Evolutionary conservation across 2,888 invertebrate genomes (phyloP).

Genomic region (Xanthorhoe designata): DNA sequence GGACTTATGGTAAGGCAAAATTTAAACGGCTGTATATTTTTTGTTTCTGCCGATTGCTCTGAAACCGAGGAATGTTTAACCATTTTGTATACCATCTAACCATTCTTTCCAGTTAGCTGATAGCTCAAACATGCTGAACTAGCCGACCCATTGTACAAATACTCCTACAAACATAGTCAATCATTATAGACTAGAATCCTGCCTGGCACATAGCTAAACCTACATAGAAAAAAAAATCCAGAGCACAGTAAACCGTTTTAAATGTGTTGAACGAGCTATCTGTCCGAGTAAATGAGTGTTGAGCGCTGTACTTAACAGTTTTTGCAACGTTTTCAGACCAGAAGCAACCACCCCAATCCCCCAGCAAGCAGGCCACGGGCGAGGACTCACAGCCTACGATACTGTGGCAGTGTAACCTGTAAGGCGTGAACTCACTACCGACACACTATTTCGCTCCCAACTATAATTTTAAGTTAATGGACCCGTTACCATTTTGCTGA

Average conservation of each 20-base stretch:
- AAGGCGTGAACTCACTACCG: slow-evolving; percentile 71
- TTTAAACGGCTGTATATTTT: slow-evolving; percentile 52
- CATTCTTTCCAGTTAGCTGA: slow-evolving; percentile 34
- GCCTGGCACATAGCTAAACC: slow-evolving; percentile 44
- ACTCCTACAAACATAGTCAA: slow-evolving; percentile 32
- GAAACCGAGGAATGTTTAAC: slow-evolving; percentile 53
- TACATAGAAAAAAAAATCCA: slow-evolving; percentile 7
- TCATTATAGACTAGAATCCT: slow-evolving; percentile 46
- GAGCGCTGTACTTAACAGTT: slow-evolving; percentile 7
- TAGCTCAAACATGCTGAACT: slow-evolving; percentile 35
- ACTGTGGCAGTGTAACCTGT: slow-evolving; percentile 99
- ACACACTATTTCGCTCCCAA: slow-evolving; percentile 48
- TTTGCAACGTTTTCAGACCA: slow-evolving; percentile 88
- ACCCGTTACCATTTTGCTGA: slow-evolving; percentile 68
- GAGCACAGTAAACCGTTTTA: slow-evolving; percentile 20
- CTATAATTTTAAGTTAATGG: slow-evolving; percentile 54
- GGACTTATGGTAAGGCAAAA: slow-evolving; percentile 56
- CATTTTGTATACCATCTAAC: slow-evolving; percentile 35
- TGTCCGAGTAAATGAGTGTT: not conserved
- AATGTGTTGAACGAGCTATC: slow-evolving; percentile 6
- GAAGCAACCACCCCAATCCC: slow-evolving; percentile 92
- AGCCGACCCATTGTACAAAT: slow-evolving; percentile 30
- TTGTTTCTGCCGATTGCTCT: slow-evolving; percentile 52
- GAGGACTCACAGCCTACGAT: slow-evolving; percentile 99
- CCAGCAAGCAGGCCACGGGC: slow-evolving; percentile 90